Base-by-base conservation (phyloP, 2,797 vertebrate genomes). In the Sphenopsis melanotis region DNA sequence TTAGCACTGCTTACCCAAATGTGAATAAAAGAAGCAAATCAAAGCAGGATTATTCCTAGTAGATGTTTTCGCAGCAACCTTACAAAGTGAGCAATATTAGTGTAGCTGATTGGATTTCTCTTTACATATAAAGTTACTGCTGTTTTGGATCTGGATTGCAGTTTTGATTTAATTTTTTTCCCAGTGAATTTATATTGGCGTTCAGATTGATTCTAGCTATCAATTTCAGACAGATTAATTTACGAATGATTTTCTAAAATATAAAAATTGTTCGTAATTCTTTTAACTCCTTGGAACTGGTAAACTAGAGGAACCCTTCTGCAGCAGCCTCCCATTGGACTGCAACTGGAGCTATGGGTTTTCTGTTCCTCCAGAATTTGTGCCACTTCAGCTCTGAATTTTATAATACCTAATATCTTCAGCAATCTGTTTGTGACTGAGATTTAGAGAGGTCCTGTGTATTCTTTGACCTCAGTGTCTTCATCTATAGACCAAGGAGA, bases 171-270 rank as follows among this genome's bases (percentile, higher is more conserved):
- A 32, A 46, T 66, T 79, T 49, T 85, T 75, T 61, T n/a, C n/a
- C 18, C 76, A 37, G 15, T 72, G 50, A 47, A 55, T 89, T 56
- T 75, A 70, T 94, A 85, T 83, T 91, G 75, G 32, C 47, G 41
- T 90, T 95, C 52, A 68, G 47, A 94, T 90, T 94, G 83, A 90
- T 69, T 76, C 32, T 83, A 93, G 26, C 52, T 61, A 70, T 96
- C 65, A 65, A 57, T 96, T 86, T 95, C 77, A 95, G 83, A 61
- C 59, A 87, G 77, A 93, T 95, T 90, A 88, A 87, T 92, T 94
- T 89, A 83, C 55, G 75, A 93, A 94, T 66, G 36, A 88, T 84
- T 93, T 91, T 87, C 89, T 56, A 0, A 68, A 92, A 76, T 64
- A 49, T 29, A 84, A 86, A 91, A 94, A 39, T 41, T 52, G 36